phyloP scores from a whole-genome alignment of 2,113 vertebrate genomes.

The Rhegmatorhina hoffmannsi region DNA sequence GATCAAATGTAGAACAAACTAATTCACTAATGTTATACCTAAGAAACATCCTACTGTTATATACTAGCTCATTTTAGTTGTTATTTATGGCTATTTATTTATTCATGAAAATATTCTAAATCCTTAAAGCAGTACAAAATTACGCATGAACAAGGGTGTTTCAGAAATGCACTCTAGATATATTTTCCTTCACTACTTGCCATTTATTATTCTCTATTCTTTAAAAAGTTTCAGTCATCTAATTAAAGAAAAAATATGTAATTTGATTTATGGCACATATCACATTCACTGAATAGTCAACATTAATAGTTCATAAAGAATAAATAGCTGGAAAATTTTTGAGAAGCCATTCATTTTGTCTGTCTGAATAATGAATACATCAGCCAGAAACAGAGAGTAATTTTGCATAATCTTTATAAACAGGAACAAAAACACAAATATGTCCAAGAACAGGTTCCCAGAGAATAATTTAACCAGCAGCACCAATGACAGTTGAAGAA shows the following conservation, averaged over 20 bases:
- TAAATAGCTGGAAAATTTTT: background rate
- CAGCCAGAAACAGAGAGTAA: background rate
- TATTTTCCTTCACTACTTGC: background rate
- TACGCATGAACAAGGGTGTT: background rate
- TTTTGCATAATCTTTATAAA: conserved; percentile 5
- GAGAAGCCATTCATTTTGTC: background rate
- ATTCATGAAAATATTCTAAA: background rate
- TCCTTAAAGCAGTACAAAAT: background rate
- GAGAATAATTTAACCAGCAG: background rate
- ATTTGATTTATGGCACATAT: background rate
- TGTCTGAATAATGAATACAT: background rate
- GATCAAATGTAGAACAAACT: background rate
- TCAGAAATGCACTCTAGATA: background rate
- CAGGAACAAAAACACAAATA: background rate
- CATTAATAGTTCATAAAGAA: background rate
- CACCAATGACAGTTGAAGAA: background rate
- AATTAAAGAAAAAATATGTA: background rate
- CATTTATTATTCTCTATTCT: background rate
- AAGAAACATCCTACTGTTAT: background rate
- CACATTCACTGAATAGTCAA: background rate
- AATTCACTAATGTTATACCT: background rate
- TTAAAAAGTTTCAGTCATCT: background rate
- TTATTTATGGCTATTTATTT: background rate
- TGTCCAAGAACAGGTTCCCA: background rate
- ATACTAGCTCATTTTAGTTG: background rate